phyloP scores from a whole-genome alignment of 30 jellyfish, hydroid and myxozoan genomes.

The Turritopsis rubra region DNA sequence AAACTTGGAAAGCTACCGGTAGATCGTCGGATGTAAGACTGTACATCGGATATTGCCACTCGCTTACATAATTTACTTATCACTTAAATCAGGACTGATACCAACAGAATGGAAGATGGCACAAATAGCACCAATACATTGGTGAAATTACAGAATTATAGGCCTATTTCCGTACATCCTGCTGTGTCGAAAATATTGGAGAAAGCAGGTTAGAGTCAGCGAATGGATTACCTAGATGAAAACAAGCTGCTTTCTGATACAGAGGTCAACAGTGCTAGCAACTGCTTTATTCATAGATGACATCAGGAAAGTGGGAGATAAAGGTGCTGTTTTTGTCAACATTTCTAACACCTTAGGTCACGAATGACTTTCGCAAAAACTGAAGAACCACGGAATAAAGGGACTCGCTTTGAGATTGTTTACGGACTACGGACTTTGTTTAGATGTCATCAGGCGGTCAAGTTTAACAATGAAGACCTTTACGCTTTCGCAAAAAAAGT shows the following conservation, averaged over 20 bases:
- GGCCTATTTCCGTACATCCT: no score
- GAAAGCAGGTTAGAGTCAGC: neutral
- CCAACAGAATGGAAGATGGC: no score
- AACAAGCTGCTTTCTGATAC: no score
- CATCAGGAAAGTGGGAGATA: slow-evolving; percentile 1
- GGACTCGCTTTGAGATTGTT: neutral
- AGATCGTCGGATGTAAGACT: neutral
- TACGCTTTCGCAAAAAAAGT: slow-evolving; percentile 35
- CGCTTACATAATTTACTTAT: neutral
- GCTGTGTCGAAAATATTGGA: no score
- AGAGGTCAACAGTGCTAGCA: slow-evolving; percentile 3
- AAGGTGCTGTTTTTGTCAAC: neutral
- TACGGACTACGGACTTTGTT: no score
- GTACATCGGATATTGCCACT: neutral
- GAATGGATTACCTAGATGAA: no score
- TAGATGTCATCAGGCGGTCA: no score
- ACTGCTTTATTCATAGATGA: neutral
- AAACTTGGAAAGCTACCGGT: slow-evolving; percentile 22
- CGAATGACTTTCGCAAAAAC: neutral
- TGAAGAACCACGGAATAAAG: neutral
- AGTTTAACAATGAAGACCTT: no score
- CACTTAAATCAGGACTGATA: neutral
- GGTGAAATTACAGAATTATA: no score
- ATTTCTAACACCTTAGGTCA: neutral
- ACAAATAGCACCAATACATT: neutral